Base-by-base conservation (phyloP, 1,140 invertebrate species). In the Holcopasites calliopsidis region DNA sequence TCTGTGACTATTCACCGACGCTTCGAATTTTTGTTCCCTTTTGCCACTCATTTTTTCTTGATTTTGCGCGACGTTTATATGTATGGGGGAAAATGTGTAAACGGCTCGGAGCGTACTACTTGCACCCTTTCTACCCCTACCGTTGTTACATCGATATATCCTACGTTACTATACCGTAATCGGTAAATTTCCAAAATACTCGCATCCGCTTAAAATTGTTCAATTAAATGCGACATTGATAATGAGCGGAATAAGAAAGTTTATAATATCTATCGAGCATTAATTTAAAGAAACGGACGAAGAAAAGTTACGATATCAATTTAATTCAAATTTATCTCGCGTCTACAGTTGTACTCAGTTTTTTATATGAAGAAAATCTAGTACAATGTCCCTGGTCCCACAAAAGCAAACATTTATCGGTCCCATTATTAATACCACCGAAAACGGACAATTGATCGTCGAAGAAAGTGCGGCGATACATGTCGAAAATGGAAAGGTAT, bases 401-500 rank as follows among this genome's bases (percentile, higher is more conserved):
- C 64, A 61, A 38, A 62, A 78, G 47, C 71, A 84, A 38, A 16
- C 85, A 55, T 87, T 91, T 68, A 49, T 91, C 65, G 91, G 90
- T 11, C 83, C 90, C 5, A 50, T 91, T 44, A 85, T 91, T 66
- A 89, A 92, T 62, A 84, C 77, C 21, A 83, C 80, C 35, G 54
- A 80, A 18, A 55, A 66, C 18, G 86, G 82, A 33, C 21, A 87
- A 76, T 76, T 93, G 21, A 71, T 90, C 64, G 71, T 90, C 40
- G 71, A 91, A 3, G 73, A 92, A 49, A 88, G 90, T 73, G 92
- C 88, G 66, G 91, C 88, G 77, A 86, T 94, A 69, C 83, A 91
- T 21, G 86, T 93, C 13, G 61, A 87, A 26, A 57, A 91, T 87
- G 91, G 89, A 77, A 92, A 90, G 85, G 92, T 92, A 89, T 85